phyloP scores from a whole-genome alignment of 2,113 vertebrate species.

The Chamaetylas fuelleborni region DNA sequence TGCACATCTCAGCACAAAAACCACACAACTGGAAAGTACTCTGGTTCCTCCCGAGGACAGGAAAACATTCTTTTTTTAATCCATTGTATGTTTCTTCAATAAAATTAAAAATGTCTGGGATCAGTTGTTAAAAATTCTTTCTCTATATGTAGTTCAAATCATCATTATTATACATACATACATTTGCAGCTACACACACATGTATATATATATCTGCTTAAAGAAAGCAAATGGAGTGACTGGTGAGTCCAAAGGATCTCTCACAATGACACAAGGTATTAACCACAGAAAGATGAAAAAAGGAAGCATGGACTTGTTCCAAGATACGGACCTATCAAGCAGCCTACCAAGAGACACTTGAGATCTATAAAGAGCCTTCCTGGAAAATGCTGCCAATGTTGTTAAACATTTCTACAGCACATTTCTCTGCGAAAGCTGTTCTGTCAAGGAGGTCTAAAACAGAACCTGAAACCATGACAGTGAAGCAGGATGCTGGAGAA shows the following conservation, averaged over 20 bases:
- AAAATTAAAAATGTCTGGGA: not conserved
- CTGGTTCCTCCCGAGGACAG: not conserved
- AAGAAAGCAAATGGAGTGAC: not conserved
- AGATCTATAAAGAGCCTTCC: not conserved
- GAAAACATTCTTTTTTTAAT: not conserved
- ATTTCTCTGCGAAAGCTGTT: not conserved
- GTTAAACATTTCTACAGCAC: not conserved
- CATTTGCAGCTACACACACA: not conserved
- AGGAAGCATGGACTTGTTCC: not conserved
- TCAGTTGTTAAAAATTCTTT: not conserved
- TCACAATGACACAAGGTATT: not conserved
- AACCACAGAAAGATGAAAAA: not conserved
- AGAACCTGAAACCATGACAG: not conserved
- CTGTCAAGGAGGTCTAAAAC: not conserved
- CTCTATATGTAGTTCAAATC: not conserved
- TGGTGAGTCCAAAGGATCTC: not conserved
- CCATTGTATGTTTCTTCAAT: not conserved
- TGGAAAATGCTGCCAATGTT: not conserved
- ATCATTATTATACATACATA: not conserved
- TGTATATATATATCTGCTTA: accelerated
- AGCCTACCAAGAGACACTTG: not conserved
- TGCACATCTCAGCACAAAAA: not conserved
- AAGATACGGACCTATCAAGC: not conserved
- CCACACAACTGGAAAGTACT: not conserved
- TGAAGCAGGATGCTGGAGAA: not conserved